Base-by-base conservation (phyloP, 2,888 invertebrate genomes). In the Apamea anceps region DNA sequence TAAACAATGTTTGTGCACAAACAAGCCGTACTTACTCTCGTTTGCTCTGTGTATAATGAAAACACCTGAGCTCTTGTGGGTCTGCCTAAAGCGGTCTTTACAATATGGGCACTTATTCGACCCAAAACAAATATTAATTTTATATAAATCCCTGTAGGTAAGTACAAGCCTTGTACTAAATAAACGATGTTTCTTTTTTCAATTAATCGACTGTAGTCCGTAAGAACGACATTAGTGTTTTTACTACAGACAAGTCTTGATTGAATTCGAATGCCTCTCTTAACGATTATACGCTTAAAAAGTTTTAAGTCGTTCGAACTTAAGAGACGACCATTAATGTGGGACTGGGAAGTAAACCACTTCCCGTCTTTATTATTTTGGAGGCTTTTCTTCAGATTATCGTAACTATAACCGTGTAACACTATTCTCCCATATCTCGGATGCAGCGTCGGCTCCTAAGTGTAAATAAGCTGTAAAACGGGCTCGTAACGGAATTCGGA, bases 1-100 rank as follows among this genome's bases (percentile, higher is more conserved):
- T 92, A 94, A 92, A 94, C 93, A 93, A 92, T 91, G 92, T 91
- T 91, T 87, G 93, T 91, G 90, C 90, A 87, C 91, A 92, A 94
- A 93, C 93, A 92, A 87, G 83, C 90, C 82, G 67, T 89, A 91
- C 90, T 90, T 91, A 92, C 88, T 91, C 86, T 87, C 90, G 90
- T 91, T 92, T 91, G 90, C 90, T 91, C 92, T 92, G 91, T 91
- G 89, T 87, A 88, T 77, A 91, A 91, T 88, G 91, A 92, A 92
- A 93, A 92, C 94, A 93, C 93, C 92, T 93, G 93, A 85, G 91
- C 86, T 78, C 90, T 79, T 87, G 75, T 79, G 85, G 87, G 89
- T 80, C 79, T 76, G 82, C 72, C 85, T 86, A 81, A 85, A 89
- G 84, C 76, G 85, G 87, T 85, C 83, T 82, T 90, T 88, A 86